Evolutionary conservation across 2,888 invertebrate species (phyloP).

Genomic region (Eretmocerus hayati): DNA sequence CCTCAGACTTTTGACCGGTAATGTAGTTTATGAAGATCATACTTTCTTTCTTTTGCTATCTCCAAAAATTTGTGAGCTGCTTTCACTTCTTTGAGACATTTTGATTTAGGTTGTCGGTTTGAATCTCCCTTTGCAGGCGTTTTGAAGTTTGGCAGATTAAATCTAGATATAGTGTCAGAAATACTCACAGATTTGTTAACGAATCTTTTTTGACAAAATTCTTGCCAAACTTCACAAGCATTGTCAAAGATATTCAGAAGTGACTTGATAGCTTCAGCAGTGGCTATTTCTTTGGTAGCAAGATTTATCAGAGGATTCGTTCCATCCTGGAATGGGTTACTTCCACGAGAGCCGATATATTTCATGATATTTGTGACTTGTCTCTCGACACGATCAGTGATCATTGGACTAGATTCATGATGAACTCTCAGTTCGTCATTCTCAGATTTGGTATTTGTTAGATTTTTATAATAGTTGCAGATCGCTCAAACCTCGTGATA

Average conservation of each 20-base stretch:
- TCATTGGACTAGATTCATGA: background rate
- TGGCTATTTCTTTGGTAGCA: background rate
- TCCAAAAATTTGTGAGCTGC: background rate
- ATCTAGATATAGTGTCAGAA: conserved; percentile 2
- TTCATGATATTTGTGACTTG: conserved; percentile 3
- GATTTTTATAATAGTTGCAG: conserved; percentile 3
- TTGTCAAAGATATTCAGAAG: conserved; percentile 4
- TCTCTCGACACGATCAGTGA: conserved; percentile 5
- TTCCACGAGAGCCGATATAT: conserved; percentile 2
- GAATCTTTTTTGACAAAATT: background rate
- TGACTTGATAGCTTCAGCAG: background rate
- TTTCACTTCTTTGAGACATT: background rate
- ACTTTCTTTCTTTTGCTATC: background rate
- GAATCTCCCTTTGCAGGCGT: background rate
- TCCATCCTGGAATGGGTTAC: background rate
- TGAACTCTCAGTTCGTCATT: conserved; percentile 8
- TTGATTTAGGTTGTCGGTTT: background rate
- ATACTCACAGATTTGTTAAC: conserved; percentile 1
- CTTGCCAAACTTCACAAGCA: background rate
- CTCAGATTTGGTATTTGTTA: background rate
- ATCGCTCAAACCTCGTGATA: background rate
- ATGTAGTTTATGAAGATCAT: background rate
- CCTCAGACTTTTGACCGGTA: too few species aligned
- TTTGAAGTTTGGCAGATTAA: background rate
- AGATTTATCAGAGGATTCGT: conserved; percentile 3